Evolutionary conservation across 2,888 invertebrate species (phyloP).

Genomic region (Pristionchus japonicus): DNA sequence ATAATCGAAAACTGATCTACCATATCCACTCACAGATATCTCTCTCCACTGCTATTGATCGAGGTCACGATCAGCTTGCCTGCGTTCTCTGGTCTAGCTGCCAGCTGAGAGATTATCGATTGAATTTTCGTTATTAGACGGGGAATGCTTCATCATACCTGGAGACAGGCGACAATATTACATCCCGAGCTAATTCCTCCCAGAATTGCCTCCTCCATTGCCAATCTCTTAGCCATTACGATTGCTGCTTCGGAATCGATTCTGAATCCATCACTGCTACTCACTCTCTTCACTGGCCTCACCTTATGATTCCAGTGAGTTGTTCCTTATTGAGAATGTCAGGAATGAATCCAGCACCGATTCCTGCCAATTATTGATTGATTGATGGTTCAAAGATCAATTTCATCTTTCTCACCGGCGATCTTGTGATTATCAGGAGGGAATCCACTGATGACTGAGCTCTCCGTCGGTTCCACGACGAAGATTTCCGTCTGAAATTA

Average conservation of each 20-base stretch:
- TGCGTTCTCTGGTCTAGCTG: conserved; percentile 58
- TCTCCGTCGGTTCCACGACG: conserved; percentile 62
- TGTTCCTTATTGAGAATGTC: conserved; percentile 53
- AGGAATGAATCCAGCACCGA: conserved; percentile 61
- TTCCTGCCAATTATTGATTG: conserved; percentile 50
- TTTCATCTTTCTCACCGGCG: conserved; percentile 15
- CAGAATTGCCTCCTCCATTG: conserved; percentile 60
- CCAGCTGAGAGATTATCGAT: conserved; percentile 47
- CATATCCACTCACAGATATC: conserved; percentile 56
- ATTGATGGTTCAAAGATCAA: not conserved
- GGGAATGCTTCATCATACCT: conserved; percentile 40
- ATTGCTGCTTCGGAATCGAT: conserved; percentile 1
- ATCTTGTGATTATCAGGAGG: conserved; percentile 59
- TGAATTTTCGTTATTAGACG: not conserved
- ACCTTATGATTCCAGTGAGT: conserved; percentile 53
- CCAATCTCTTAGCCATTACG: conserved; percentile 58
- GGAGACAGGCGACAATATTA: conserved; percentile 60
- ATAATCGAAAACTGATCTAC: not conserved
- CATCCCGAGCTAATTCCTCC: conserved; percentile 65
- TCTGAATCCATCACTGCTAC: not conserved
- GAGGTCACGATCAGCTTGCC: conserved; percentile 64
- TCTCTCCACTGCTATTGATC: conserved; percentile 61
- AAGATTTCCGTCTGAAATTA: conserved; percentile 49
- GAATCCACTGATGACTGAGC: conserved; percentile 60
- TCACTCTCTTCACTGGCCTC: not conserved